Base-by-base conservation (phyloP, 2,888 invertebrate species). In the Abrostola tripartita region DNA sequence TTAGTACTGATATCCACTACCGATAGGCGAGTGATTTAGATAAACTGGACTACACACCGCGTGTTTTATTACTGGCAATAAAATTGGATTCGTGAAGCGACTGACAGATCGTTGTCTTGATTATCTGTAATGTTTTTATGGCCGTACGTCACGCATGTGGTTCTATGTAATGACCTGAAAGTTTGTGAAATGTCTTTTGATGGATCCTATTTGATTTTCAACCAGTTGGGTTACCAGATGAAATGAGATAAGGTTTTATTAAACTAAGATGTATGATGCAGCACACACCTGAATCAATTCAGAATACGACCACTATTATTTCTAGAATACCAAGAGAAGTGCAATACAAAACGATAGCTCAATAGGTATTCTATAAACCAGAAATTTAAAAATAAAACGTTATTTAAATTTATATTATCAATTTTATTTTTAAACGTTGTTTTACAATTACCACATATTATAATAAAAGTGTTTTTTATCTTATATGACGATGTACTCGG, bases 61-160 rank as follows among this genome's bases (percentile, higher is more conserved):
- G 24, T 72, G 72, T 75, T 77, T 77, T 78, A 77, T 72, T 61
- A 37, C 72, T 37, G 9, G 69, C 59, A 59, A 75, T 77, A 77
- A 77, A 77, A 68, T 63, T 57, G 72, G 67, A 62, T 74, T 57
- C 60, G 57, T 42, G 35, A 58, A 54, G 64, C 37, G 55, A 52
- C 72, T 59, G 72, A 66, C 61, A 69, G 68, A 77, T 65, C 61
- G 55, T 50, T 62, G 58, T 61, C 63, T 51, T 54, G 40, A 72
- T 72, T 69, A 68, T 64, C 53, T 62, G 8, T 50, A 61, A 73
- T 55, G 53, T 73, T 68, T 70, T 64, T 65, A 74, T 62, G 49
- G 54, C 59, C 52, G 40, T 72, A 52, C 38, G 37, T 11, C 40
- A 37, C 24, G 35, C 41, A 55, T 62, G 61, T 49, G 61, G 53